Percentiles rank a stretch among this genome's conserved stretches.
Evolutionary conservation across 2,888 invertebrate species (phyloP).

Genomic region (Conchocele bisecta): DNA sequence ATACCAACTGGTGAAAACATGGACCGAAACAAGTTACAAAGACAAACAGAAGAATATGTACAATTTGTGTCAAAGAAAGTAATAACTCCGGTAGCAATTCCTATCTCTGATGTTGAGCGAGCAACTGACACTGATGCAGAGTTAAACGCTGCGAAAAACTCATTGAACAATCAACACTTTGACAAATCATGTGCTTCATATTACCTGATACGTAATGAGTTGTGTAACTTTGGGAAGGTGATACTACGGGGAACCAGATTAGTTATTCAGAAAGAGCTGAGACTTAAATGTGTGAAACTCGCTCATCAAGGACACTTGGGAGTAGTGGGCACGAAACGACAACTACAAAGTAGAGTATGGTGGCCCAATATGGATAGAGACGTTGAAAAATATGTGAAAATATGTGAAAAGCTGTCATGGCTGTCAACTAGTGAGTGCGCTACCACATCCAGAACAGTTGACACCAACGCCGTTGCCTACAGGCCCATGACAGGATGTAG

Average conservation of each 20-base stretch:
- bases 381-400: slow-evolving; percentile 31
- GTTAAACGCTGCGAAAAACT: too few species aligned
- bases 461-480: slow-evolving; percentile 35
- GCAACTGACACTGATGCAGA: too few species aligned
- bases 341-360: slow-evolving; percentile 45
- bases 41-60: too few species aligned
- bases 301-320: slow-evolving; percentile 43
- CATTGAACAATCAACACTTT: too few species aligned
- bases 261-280: slow-evolving; percentile 13
- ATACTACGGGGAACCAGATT: slow-evolving; percentile 29
- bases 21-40: too few species aligned
- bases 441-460: slow-evolving; percentile 44
- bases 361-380: slow-evolving; percentile 41
- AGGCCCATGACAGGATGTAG: slow-evolving; percentile 56
- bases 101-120: too few species aligned
- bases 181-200: too few species aligned
- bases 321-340: slow-evolving; percentile 36
- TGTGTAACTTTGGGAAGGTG: too few species aligned
- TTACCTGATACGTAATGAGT: too few species aligned
- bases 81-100: too few species aligned
- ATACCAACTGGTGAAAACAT: too few species aligned
- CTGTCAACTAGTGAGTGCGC: slow-evolving; percentile 33
- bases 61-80: too few species aligned
- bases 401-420: slow-evolving; percentile 38
- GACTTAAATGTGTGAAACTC: slow-evolving; percentile 14